A percentile compares a stretch with the other conserved stretches of the same genome.
Evolutionary conservation across 1,140 invertebrate genomes (phyloP).

Genomic region (Thaumatotibia leucotreta): DNA sequence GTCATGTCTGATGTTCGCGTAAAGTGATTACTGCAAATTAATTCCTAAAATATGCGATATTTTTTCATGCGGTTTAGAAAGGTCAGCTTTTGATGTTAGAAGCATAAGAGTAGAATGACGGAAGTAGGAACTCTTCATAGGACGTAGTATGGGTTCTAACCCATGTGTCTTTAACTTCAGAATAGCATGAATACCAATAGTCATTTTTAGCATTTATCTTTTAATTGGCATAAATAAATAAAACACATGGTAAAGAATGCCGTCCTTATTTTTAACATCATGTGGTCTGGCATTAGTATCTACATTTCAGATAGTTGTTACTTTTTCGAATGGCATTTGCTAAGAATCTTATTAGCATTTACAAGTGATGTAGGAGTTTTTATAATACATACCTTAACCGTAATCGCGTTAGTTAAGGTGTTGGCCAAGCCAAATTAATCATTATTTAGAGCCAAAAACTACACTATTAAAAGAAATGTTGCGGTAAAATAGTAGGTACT

Average conservation of each 20-base stretch:
- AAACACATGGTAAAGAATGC: background rate
- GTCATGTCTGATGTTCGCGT: conserved; percentile 1
- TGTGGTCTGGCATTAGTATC: background rate
- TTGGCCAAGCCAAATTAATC: conserved; percentile 9
- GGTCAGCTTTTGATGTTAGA: conserved; percentile 64
- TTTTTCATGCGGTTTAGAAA: conserved; percentile 50
- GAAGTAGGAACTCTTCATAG: conserved; percentile 30
- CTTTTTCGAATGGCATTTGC: background rate
- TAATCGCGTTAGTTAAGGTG: background rate
- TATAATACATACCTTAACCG: background rate
- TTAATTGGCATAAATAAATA: background rate
- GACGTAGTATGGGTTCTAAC: background rate
- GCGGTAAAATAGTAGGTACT: background rate
- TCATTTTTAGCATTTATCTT: background rate
- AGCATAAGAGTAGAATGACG: conserved; percentile 18
- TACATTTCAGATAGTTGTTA: background rate
- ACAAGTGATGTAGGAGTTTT: background rate
- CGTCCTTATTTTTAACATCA: conserved; percentile 10
- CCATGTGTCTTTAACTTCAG: background rate
- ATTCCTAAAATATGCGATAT: conserved; percentile 47
- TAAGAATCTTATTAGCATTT: background rate
- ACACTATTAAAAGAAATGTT: background rate
- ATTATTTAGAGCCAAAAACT: conserved; percentile 8
- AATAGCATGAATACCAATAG: background rate
- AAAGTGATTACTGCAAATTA: conserved; percentile 24